Conservation (phyloP, 2,113 vertebrate genomes). For the Pagrus major region DNA sequence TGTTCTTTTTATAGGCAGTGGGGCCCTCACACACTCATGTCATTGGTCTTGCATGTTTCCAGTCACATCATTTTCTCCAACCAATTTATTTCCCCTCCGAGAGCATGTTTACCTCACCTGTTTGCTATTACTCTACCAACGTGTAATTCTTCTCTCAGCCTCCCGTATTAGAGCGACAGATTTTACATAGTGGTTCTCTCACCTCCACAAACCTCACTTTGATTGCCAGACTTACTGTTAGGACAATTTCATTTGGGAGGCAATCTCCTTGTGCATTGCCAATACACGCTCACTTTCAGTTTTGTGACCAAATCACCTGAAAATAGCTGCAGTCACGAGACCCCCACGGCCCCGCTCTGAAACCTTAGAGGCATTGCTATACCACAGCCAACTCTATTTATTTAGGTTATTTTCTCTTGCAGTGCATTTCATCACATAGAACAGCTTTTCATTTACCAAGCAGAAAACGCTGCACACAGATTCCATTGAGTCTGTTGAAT, state of each 20-base stretch:
- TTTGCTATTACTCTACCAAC: slow-evolving; percentile 31
- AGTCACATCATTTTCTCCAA: slow-evolving; percentile 35
- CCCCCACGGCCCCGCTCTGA: slow-evolving; percentile 27
- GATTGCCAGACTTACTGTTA: slow-evolving; percentile 39
- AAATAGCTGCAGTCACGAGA: slow-evolving; percentile 43
- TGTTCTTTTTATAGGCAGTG: slow-evolving; percentile 55
- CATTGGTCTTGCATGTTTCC: slow-evolving; percentile 62
- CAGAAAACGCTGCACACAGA: slow-evolving; percentile 12
- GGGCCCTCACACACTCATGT: slow-evolving; percentile 34
- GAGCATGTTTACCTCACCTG: slow-evolving; percentile 48
- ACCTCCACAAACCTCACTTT: slow-evolving; percentile 56
- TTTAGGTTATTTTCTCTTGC: slow-evolving; percentile 55
- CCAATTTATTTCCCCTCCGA: slow-evolving; percentile 33
- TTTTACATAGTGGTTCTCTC: slow-evolving; percentile 40
- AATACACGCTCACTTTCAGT: slow-evolving; percentile 43
- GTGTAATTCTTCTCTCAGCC: slow-evolving; percentile 18
- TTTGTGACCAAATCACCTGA: slow-evolving; percentile 46
- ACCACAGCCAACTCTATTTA: slow-evolving; percentile 46
- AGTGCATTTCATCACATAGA: slow-evolving; percentile 61
- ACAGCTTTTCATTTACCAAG: slow-evolving; percentile 29
- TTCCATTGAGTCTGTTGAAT: slow-evolving; percentile 31
- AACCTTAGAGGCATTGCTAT: slow-evolving; percentile 50
- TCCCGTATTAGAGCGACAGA: slow-evolving; percentile 29
- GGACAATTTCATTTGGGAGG: slow-evolving; percentile 23
- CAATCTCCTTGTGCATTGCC: slow-evolving; percentile 46